Conservation (phyloP, 2,888 invertebrate species). For the Calliscelio sp. region DNA sequence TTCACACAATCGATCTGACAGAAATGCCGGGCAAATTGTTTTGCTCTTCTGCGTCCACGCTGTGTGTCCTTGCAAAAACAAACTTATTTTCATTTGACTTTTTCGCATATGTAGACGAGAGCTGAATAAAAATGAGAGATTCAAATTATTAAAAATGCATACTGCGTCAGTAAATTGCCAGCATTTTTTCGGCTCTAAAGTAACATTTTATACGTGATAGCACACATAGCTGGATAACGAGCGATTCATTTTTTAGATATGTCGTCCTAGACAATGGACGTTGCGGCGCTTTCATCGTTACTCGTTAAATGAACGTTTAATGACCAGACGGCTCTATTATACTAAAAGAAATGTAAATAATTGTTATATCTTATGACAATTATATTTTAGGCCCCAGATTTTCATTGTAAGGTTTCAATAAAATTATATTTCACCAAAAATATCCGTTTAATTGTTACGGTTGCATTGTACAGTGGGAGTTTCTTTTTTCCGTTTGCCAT, state of each 20-base stretch:
- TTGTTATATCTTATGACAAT: slow-evolving; percentile 58
- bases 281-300: slow-evolving; percentile 63
- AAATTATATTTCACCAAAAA: slow-evolving; percentile 15
- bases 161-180: slow-evolving; percentile 57
- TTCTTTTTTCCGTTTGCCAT: not conserved
- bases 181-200: slow-evolving; percentile 55
- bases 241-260: slow-evolving; percentile 73
- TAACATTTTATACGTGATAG: slow-evolving; percentile 56
- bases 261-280: slow-evolving; percentile 60
- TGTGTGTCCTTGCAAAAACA: slow-evolving; percentile 32
- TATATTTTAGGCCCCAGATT: slow-evolving; percentile 40
- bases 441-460: not conserved
- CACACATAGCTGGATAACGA: slow-evolving; percentile 63
- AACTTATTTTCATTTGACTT: slow-evolving; percentile 51
- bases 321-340: slow-evolving; percentile 72
- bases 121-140: slow-evolving; percentile 52
- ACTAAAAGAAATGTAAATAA: slow-evolving; percentile 60
- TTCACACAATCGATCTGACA: not conserved
- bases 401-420: slow-evolving; percentile 12
- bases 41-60: not conserved
- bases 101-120: slow-evolving; percentile 29
- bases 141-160: slow-evolving; percentile 64
- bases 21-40: not conserved
- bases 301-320: slow-evolving; percentile 74
- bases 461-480: not conserved